Evolutionary conservation across 1,140 invertebrate species (phyloP).

Genomic region (Euglossa dilemma): DNA sequence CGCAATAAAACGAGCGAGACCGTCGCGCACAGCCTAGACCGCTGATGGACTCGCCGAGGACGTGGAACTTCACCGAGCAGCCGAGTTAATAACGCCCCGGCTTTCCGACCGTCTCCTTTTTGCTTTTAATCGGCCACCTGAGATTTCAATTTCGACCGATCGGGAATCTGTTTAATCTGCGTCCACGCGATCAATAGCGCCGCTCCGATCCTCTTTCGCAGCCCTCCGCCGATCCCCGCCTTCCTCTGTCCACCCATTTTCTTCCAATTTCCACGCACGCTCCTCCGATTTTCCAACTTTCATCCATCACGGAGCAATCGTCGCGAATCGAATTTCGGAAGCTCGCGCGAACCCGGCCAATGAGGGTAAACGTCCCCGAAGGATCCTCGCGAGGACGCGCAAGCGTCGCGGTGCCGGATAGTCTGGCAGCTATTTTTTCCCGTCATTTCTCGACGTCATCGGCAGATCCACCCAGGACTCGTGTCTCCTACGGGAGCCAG

Average conservation of each 20-base stretch:
- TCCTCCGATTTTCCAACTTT: background rate
- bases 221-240: slow-evolving; percentile 33
- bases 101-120: slow-evolving; percentile 7
- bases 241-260: background rate
- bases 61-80: slow-evolving; percentile 1
- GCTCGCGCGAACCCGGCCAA: no score
- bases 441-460: slow-evolving; percentile 81
- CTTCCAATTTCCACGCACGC: no score
- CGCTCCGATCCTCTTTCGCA: slow-evolving; percentile 13
- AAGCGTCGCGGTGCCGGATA: slow-evolving; percentile 69
- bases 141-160: slow-evolving; percentile 46
- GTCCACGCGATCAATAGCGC: background rate
- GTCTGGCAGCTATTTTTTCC: slow-evolving; percentile 79
- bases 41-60: slow-evolving; percentile 68
- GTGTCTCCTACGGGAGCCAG: slow-evolving; percentile 65
- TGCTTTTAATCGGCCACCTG: slow-evolving; percentile 42
- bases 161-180: slow-evolving; percentile 26
- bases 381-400: background rate
- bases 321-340: no score
- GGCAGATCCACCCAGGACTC: slow-evolving; percentile 78
- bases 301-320: background rate
- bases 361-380: background rate
- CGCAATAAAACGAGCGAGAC: slow-evolving; percentile 68
- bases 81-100: slow-evolving; percentile 31
- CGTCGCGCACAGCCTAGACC: slow-evolving; percentile 44